Evolutionary conservation across 2,797 vertebrate species (phyloP).

Genomic region (Smutsia gigantea): DNA sequence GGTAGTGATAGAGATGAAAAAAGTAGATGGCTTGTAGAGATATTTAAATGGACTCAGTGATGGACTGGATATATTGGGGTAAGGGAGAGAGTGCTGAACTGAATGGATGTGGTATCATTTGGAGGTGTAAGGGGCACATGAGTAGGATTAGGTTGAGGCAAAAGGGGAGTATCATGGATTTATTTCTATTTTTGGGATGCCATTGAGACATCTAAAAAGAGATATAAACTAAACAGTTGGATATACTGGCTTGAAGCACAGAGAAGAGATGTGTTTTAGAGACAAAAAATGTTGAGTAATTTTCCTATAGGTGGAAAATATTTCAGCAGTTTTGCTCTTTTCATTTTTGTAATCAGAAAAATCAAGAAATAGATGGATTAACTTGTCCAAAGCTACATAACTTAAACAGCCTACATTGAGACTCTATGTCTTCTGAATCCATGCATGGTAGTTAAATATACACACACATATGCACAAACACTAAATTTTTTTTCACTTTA

Average conservation of each 20-base stretch:
- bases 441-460: not conserved
- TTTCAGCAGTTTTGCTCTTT: not conserved
- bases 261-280: not conserved
- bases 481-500: not conserved
- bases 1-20: not conserved
- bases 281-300: not conserved
- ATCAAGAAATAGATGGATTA: not conserved
- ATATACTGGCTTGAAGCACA: not conserved
- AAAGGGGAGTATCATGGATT: not conserved
- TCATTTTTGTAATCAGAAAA: not conserved
- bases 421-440: not conserved
- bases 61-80: not conserved
- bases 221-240: not conserved
- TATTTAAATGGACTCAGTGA: not conserved
- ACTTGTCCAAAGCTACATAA: not conserved
- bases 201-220: not conserved
- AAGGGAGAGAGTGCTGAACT: not conserved
- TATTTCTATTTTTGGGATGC: not conserved
- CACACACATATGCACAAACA: not conserved
- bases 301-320: not conserved
- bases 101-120: not conserved
- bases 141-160: not conserved
- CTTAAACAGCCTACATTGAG: not conserved
- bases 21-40: not conserved
- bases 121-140: not conserved